Conservation (phyloP, 1,140 invertebrate species). For the Euwallacea similis region DNA sequence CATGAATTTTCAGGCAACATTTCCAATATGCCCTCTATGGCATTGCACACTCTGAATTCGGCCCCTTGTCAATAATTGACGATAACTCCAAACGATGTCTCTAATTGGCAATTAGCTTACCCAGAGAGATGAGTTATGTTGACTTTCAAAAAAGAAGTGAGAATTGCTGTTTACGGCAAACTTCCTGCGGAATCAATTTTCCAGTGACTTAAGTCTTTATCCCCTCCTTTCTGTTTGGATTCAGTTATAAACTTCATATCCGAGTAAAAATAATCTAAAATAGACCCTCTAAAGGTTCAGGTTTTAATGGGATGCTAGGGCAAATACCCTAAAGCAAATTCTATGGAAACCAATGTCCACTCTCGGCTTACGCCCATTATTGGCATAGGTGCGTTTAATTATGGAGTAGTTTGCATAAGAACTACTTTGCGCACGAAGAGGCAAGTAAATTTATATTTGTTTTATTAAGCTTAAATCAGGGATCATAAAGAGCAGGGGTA, state of each 20-base stretch:
- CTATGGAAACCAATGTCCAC: background rate
- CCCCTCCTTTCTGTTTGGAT: background rate
- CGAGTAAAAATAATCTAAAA: background rate
- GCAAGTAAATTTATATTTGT: slow-evolving; percentile 4
- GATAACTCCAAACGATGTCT: background rate
- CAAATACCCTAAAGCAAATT: background rate
- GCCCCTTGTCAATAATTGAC: background rate
- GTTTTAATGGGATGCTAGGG: background rate
- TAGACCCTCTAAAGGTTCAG: background rate
- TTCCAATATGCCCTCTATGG: slow-evolving; percentile 10
- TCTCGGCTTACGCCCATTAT: background rate
- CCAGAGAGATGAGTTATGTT: background rate
- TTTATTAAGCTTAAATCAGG: slow-evolving; percentile 15
- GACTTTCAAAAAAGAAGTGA: background rate
- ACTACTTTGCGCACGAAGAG: background rate
- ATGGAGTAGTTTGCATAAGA: too few species aligned
- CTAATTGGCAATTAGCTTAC: slow-evolving; percentile 10
- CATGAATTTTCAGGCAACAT: slow-evolving; percentile 8
- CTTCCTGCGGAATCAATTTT: background rate
- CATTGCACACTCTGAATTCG: background rate
- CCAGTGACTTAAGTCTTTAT: background rate
- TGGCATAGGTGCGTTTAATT: too few species aligned
- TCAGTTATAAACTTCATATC: background rate
- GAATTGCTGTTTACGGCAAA: background rate
- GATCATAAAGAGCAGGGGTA: background rate